Percentiles rank a stretch among this genome's conserved stretches.
These are phyloP conservation scores for Araneus ventricosus DNA, from an alignment of 1,140 invertebrate genomes.

Conservation along the genomic window DNA sequence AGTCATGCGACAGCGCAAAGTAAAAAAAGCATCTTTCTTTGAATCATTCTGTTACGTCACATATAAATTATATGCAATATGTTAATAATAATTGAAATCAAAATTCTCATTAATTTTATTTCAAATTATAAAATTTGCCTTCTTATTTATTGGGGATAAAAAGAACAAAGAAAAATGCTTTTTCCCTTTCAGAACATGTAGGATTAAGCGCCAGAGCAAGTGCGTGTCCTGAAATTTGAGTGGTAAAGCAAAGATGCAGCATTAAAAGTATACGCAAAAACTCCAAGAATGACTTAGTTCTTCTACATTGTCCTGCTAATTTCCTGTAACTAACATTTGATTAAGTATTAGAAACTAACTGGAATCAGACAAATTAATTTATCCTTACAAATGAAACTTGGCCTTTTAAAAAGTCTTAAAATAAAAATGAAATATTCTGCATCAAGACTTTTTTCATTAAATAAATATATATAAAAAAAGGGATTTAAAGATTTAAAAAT, in stretches of 20 bases:
- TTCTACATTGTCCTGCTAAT: conserved; percentile 60
- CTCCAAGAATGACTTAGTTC: conserved; percentile 54
- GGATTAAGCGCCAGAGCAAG: conserved; percentile 56
- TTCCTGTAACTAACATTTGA: conserved; percentile 64
- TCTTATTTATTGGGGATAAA: background rate
- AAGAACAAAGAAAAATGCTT: conserved; percentile 52
- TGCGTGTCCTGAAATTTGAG: conserved; percentile 72
- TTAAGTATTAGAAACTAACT: conserved; percentile 70
- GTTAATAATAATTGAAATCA: no score
- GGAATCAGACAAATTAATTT: conserved; percentile 63
- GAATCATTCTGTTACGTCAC: no score
- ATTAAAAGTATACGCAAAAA: conserved; percentile 58
- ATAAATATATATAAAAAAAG: no score
- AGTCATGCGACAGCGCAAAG: conserved; percentile 64
- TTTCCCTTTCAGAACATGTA: conserved; percentile 28
- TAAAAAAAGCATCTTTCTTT: conserved; percentile 60
- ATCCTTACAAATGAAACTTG: conserved; percentile 59
- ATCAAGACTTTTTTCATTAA: background rate
- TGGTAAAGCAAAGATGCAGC: conserved; percentile 55
- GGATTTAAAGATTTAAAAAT: no score
- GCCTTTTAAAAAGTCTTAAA: conserved; percentile 52
- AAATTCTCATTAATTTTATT: no score
- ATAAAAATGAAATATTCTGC: background rate
- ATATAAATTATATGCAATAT: no score
- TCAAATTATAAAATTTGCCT: no score